A percentile compares a stretch with the other conserved stretches of the same genome.
phyloP scores from a whole-genome alignment of 2,888 invertebrate species.

The Ryuthela nishihirai region DNA sequence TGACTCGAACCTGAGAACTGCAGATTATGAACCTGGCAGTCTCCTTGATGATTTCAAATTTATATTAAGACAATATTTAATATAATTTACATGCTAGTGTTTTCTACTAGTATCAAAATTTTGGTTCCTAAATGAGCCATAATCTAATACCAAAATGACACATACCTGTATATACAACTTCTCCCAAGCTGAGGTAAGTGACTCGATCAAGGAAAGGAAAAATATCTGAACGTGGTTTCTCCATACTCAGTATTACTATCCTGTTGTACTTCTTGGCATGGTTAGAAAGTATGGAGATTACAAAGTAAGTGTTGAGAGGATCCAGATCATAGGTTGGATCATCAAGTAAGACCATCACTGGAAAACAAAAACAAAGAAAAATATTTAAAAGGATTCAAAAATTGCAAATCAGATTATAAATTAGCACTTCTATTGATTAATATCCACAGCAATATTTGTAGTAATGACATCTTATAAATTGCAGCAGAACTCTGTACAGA shows the following conservation, averaged over 20 bases:
- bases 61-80: neutral
- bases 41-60: no score
- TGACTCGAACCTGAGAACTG: no score
- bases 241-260: slow-evolving; percentile 85
- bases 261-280: slow-evolving; percentile 81
- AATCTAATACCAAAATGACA: slow-evolving; percentile 3
- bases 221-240: slow-evolving; percentile 89
- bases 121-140: no score
- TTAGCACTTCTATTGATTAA: no score
- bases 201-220: slow-evolving; percentile 92
- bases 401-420: no score
- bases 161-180: slow-evolving; percentile 53
- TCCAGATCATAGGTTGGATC: slow-evolving; percentile 77
- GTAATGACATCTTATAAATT: no score
- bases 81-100: neutral
- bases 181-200: slow-evolving; percentile 73
- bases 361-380: slow-evolving; percentile 43
- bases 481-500: no score
- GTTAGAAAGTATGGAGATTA: slow-evolving; percentile 89
- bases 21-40: no score
- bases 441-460: no score
- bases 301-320: slow-evolving; percentile 88
- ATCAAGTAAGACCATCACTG: slow-evolving; percentile 71
- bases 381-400: slow-evolving; percentile 1
- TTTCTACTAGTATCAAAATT: neutral